Evolutionary conservation across 2,113 vertebrate species (phyloP), one percentile per base, ranked within the genome.

Genomic region (Progne subis): DNA sequence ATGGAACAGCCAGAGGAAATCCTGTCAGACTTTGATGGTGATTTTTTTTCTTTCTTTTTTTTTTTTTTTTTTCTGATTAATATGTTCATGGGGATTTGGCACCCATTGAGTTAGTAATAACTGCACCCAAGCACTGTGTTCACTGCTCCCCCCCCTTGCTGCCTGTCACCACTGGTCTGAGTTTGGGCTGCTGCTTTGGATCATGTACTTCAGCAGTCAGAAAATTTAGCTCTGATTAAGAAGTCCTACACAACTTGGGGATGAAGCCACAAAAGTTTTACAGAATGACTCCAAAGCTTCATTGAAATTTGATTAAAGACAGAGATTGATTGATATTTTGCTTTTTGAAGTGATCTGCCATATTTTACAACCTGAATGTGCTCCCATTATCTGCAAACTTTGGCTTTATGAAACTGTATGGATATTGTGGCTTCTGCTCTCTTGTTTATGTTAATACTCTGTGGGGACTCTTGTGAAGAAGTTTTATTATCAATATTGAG

Each of bases 1-100:
- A 96, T 77, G 76, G 90, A 90, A 92, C 78, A 92, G 76, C 41
- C 24, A 7, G 71, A 92, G 81, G 44, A 96, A 94, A 95, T 92
- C 91, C 88, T 63, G 57, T 70, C 83, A 55, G 91, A 68, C 46
- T 87, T 80, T 79, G 72, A 93, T 93, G 86, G 68, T 37, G 61
- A 88, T 52, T 37, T 37, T 37, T 37, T 37, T 37, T 37, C 9
- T 37, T 92, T 52, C 81, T 57, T 82, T 59, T 67, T 37, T 37
- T 37, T 37, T 92, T 52, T 83, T 57, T 82, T 59, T 67, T 91
- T 0, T 0, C 55, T 94, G 64, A 64, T 96, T 90, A 94, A 87
- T 96, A 88, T 74, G 92, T 84, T 92, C 86, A 90, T 90, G 80
- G 83, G 61, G 55, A 79, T 90, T 93, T 94, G 53, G 69, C 13